These are phyloP conservation scores for Arothron firmamentum DNA, from an alignment of 2,113 vertebrate species.

Conservation along the genomic window DNA sequence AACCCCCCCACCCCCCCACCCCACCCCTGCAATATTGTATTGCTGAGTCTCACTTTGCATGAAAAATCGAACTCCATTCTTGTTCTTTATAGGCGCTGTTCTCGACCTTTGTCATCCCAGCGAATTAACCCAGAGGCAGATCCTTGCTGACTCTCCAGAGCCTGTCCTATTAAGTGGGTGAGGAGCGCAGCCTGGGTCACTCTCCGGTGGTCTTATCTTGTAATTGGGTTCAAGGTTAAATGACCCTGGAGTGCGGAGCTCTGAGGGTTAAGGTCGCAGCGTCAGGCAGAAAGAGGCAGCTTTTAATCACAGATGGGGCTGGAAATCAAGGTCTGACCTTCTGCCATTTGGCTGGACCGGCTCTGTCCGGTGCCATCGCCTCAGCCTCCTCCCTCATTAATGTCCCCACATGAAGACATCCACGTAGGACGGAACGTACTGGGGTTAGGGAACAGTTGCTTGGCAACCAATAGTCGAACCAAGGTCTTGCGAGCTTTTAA, in stretches of 20 bases:
- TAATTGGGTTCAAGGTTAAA: constrained; percentile 85
- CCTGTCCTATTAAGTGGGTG: constrained; percentile 73
- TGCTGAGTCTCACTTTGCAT: constrained; percentile 76
- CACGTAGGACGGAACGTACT: constrained; percentile 6
- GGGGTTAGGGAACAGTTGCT: constrained; percentile 60
- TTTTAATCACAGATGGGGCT: constrained; percentile 76
- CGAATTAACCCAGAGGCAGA: constrained; percentile 74
- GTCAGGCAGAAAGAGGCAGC: constrained; percentile 66
- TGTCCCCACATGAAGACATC: constrained; percentile 25
- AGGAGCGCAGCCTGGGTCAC: constrained; percentile 64
- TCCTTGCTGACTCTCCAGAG: constrained; percentile 66
- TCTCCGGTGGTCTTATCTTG: constrained; percentile 81
- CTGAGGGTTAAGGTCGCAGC: constrained; percentile 73
- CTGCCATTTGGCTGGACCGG: constrained; percentile 53
- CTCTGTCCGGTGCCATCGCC: constrained; percentile 30
- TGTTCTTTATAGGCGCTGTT: constrained; percentile 69
- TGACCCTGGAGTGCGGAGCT: constrained; percentile 72
- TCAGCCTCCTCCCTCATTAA: constrained; percentile 24
- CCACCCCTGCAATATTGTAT: constrained; percentile 44
- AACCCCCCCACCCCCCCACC: constrained; percentile 44
- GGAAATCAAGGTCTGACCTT: constrained; percentile 69
- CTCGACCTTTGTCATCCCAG: constrained; percentile 73
- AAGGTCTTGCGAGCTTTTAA: constrained; percentile 76
- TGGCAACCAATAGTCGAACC: constrained; percentile 68
- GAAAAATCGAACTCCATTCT: constrained; percentile 71